Evolutionary conservation across 2,888 invertebrate species (phyloP), one percentile per base, ranked within the genome.

Genomic region (Drosophila sordidapex): DNA sequence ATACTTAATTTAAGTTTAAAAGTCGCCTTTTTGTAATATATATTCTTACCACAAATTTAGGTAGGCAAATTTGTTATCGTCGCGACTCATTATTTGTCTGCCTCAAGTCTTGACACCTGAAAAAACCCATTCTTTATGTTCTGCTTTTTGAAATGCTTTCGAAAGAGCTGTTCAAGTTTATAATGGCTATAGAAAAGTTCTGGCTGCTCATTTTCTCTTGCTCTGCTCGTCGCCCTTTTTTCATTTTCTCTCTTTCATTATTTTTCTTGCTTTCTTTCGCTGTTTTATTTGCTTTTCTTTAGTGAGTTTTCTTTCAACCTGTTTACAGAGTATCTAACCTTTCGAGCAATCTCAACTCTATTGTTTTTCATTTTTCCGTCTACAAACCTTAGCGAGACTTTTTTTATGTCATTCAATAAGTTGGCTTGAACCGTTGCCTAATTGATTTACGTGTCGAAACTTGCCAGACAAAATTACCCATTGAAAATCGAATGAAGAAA

Each of bases 381-480:
- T 87, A 53, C 52, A 33, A 49, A 64, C 62, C 74, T 70, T 33
- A 40, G 65, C 46, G 56, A 61, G 63, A 69, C 79, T 71, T 76
- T 77, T 77, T 80, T 38, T 58, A 58, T 71, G 67, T 29, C 56
- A 67, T 62, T 48, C 65, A 56, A 59, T 76, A 62, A 72, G 76
- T 78, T 87, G 8, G 61, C 60, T 60, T 57, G 64, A 70, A 70
- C 62, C 81, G 59, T 80, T 67, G 33, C 51, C 38, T 81, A 89
- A 85, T 87, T 87, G 84, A 89, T 87, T 85, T 82, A 89, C 80
- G 89, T 84, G 85, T 71, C 73, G 75, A 89, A 85, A 89, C 57
- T 85, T 85, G 76, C 64, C 75, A 89, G 84, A 89, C 84, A 69
- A 69, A 67, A 46, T 46, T 25, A 43, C 48, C 46, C 36, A 38